These are phyloP conservation scores for Gavialis gangeticus DNA, from an alignment of 2,113 vertebrate species.

Conservation along the genomic window DNA sequence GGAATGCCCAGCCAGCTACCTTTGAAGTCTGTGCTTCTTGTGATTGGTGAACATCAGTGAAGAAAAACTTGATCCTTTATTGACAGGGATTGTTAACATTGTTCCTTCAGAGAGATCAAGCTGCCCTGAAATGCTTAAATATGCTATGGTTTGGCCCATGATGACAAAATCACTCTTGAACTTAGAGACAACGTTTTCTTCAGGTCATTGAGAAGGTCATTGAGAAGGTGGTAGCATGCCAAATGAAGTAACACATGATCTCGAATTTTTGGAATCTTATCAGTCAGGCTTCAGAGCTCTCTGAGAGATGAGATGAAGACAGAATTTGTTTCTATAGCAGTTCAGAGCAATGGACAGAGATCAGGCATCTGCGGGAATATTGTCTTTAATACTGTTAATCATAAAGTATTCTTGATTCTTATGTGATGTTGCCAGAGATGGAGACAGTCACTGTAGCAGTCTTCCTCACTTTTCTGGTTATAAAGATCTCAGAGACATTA, in stretches of 20 bases:
- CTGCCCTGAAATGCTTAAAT: background rate
- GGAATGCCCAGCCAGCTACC: background rate
- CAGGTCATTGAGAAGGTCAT: background rate
- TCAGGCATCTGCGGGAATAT: background rate
- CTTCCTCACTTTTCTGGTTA: background rate
- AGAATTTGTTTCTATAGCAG: background rate
- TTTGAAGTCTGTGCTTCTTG: background rate
- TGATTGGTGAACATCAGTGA: background rate
- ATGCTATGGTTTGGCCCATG: background rate
- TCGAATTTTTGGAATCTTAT: background rate
- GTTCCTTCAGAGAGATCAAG: background rate
- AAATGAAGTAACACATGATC: background rate
- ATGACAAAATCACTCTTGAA: background rate
- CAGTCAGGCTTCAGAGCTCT: background rate
- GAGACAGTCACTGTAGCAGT: background rate
- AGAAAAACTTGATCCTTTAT: background rate
- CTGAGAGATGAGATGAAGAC: background rate
- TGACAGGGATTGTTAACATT: background rate
- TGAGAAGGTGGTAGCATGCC: background rate
- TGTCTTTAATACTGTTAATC: background rate
- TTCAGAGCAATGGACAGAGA: background rate
- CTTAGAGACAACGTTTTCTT: background rate
- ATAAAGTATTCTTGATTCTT: conserved; percentile 1
- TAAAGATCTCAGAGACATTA: background rate
- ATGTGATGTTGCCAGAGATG: background rate